Conservation (phyloP, 2,797 vertebrate species). For the Coluber constrictor region DNA sequence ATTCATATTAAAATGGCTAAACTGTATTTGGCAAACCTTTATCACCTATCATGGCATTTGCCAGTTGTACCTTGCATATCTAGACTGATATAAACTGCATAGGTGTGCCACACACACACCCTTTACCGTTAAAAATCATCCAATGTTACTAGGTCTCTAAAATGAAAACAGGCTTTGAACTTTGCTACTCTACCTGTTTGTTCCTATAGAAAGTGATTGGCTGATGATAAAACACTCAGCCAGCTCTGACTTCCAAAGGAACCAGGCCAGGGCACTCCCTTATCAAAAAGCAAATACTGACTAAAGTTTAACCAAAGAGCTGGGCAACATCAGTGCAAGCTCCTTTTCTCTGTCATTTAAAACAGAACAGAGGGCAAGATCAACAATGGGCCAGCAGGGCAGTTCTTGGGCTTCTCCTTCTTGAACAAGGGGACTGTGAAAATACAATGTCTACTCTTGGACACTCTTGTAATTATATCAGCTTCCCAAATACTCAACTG, state of each 20-base stretch:
- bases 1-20: neutral
- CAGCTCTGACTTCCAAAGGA: neutral
- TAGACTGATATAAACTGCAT: neutral
- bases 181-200: conserved; percentile 6
- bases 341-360: neutral
- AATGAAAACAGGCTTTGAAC: conserved; percentile 14
- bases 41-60: neutral
- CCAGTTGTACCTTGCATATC: neutral
- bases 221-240: neutral
- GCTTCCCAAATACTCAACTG: conserved; percentile 20
- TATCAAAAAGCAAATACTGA: neutral
- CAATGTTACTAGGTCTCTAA: neutral
- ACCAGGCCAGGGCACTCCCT: neutral
- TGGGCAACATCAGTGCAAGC: neutral
- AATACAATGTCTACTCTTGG: neutral
- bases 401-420: neutral
- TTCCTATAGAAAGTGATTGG: neutral
- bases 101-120: neutral
- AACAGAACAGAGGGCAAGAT: neutral
- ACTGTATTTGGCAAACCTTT: neutral
- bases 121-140: neutral
- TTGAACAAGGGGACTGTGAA: neutral
- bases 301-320: conserved; percentile 38
- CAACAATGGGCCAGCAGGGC: neutral
- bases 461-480: conserved; percentile 13